Base-by-base conservation (phyloP, 1,140 invertebrate genomes). In the Ceratoteleas bidentatus region DNA sequence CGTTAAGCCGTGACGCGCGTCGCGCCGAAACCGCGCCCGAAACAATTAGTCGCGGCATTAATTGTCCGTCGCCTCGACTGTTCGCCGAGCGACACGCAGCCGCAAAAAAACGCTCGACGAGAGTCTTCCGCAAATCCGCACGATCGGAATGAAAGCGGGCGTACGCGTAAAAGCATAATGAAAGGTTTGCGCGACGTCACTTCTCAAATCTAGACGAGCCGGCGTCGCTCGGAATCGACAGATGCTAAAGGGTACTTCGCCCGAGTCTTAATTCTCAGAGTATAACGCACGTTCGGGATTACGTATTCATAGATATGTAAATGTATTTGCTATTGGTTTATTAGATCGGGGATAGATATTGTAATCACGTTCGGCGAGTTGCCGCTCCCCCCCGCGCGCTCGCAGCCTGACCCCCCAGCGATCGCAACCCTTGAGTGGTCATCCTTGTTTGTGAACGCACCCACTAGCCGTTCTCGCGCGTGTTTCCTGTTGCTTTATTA, bases 341-440 rank as follows among this genome's bases (percentile, higher is more conserved):
- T 87, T 86, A 86, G 83, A 85, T 89, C 78, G 76, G 84, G 84
- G 84, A 89, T 85, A 81, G 87, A 88, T 89, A 87, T 89, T 87
- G 87, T 87, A 89, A 91, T 91, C 87, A 85, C 70, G 83, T 85
- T 88, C 84, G n/a, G n/a, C n/a, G n/a, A n/a, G n/a, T n/a, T n/a
- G n/a, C n/a, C n/a, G n/a, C n/a, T n/a, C n/a, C n/a, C n/a, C n/a
- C n/a, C n/a, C n/a, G n/a, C n/a, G 64, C 5, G 36, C 36, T 38
- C 36, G 36, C 36, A 9, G 36, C 36, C 36, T 38, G 36, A 75
- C 58, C 34, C 38, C n/a, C 34, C 45, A 45, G 14, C 15, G 43
- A 50, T 75, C 60, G 34, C 64, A 64, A 61, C 69, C 82, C 65
- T 78, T 72, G 56, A 74, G 81, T 81, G 78, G 76, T 74, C 56